Base-by-base conservation (phyloP, 1,140 invertebrate genomes). In the Spodoptera frugiperda region DNA sequence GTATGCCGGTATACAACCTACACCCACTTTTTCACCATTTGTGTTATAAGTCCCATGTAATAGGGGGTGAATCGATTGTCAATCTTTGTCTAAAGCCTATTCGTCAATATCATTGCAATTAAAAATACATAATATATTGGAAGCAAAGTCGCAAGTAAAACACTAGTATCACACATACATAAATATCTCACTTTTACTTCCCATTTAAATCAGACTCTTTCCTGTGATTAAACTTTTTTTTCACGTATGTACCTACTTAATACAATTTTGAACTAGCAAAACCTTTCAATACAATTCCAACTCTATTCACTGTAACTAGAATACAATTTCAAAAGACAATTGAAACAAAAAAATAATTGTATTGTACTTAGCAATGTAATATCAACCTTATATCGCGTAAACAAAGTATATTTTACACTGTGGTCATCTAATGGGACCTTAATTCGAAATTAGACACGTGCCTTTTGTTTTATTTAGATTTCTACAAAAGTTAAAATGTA, bases 111-210 rank as follows among this genome's bases (percentile, higher is more conserved):
- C n/a, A n/a, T n/a, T n/a, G n/a, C n/a, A n/a, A n/a, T n/a, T n/a
- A n/a, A n/a, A n/a, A n/a, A n/a, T n/a, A n/a, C n/a, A n/a, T n/a
- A n/a, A n/a, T n/a, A n/a, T n/a, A n/a, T n/a, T n/a, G n/a, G n/a
- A n/a, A n/a, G 1, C 25, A 25, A 25, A 25, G 25, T 77, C 70
- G 79, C 71, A 82, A 61, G 79, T 81, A 73, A 77, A 77, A 78
- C 77, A 53, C 44, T 57, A 15, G n/a, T 57, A 14, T 10, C 15
- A 57, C 2, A 9, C 9, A 17, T 15, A 61, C 49, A 53, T n/a
- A 54, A 67, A 48, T 53, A 46, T 67, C 51, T 10, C 19, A 57
- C 61, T 57, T 46, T 44, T 76, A 68, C 61, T 54, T 70, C 12
- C 67, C 51, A 12, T 68, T 68, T 55, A 61, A 76, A 76, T 68